Evolutionary conservation across 2,888 invertebrate genomes (phyloP).

Genomic region (Chrysodeixis includens): DNA sequence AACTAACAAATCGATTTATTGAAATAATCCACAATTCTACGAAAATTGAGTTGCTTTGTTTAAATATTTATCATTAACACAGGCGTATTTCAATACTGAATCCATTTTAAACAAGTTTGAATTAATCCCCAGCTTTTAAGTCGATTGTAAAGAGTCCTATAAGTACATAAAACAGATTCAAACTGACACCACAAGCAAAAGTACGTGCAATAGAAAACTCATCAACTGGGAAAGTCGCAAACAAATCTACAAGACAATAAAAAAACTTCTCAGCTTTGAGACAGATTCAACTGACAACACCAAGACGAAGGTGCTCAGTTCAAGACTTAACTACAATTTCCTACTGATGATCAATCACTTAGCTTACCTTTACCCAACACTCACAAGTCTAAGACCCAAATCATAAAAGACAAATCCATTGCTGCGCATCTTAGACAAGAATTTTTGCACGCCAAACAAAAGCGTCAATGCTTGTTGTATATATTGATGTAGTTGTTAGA

Average conservation of each 20-base stretch:
- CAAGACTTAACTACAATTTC: slow-evolving; percentile 64
- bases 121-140: too few species aligned
- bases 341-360: slow-evolving; percentile 66
- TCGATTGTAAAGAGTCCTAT: too few species aligned
- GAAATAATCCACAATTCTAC: too few species aligned
- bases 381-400: background rate
- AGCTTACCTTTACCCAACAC: slow-evolving; percentile 20
- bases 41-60: too few species aligned
- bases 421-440: background rate
- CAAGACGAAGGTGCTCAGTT: slow-evolving; percentile 56
- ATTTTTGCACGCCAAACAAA: background rate
- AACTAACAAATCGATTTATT: background rate
- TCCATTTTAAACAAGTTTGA: too few species aligned
- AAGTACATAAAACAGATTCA: too few species aligned
- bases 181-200: background rate
- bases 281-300: slow-evolving; percentile 15
- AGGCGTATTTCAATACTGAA: too few species aligned
- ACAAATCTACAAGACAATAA: slow-evolving; percentile 8
- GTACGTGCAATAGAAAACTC: background rate
- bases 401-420: background rate
- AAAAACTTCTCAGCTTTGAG: background rate
- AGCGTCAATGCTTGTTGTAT: background rate
- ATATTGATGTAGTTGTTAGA: background rate
- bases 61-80: too few species aligned
- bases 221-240: background rate